These are phyloP conservation scores for Ceraclea dissimilis DNA, from an alignment of 2,888 invertebrate genomes.

Conservation along the genomic window DNA sequence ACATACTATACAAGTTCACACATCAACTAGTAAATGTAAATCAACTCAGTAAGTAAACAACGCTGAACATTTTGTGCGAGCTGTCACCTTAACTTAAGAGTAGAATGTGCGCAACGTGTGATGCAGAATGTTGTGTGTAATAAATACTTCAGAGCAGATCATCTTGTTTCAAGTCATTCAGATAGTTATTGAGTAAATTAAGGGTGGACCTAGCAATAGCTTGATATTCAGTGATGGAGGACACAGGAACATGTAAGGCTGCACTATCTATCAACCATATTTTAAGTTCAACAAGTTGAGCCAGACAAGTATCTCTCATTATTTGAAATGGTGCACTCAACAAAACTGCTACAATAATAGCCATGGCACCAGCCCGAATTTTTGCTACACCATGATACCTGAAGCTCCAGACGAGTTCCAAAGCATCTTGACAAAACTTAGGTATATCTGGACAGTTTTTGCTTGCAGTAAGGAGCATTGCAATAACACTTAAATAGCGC, in stretches of 20 bases:
- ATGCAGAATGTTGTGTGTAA: no score
- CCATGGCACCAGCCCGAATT: conserved; percentile 58
- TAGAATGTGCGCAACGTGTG: no score
- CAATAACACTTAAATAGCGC: conserved; percentile 60
- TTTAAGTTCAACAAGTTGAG: conserved; percentile 56
- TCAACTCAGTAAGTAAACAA: no score
- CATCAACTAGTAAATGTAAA: no score
- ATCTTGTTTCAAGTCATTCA: conserved; percentile 30
- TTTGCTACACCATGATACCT: conserved; percentile 60
- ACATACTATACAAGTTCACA: no score
- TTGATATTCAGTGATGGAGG: conserved; percentile 48
- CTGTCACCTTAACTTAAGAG: no score
- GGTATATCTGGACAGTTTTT: conserved; percentile 59
- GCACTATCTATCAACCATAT: conserved; percentile 58
- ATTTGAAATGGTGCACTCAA: conserved; percentile 53
- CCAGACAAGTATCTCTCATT: conserved; percentile 52
- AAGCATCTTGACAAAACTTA: conserved; percentile 61
- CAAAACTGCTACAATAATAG: conserved; percentile 58
- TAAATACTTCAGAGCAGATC: conserved; percentile 9
- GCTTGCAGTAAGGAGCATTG: conserved; percentile 57
- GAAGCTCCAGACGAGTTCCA: conserved; percentile 59
- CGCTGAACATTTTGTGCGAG: no score
- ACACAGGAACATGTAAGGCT: conserved; percentile 2
- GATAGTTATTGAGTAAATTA: conserved; percentile 44
- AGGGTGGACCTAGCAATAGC: conserved; percentile 55